Base-by-base conservation (phyloP, 2,888 invertebrate genomes). In the Melanchra persicariae region DNA sequence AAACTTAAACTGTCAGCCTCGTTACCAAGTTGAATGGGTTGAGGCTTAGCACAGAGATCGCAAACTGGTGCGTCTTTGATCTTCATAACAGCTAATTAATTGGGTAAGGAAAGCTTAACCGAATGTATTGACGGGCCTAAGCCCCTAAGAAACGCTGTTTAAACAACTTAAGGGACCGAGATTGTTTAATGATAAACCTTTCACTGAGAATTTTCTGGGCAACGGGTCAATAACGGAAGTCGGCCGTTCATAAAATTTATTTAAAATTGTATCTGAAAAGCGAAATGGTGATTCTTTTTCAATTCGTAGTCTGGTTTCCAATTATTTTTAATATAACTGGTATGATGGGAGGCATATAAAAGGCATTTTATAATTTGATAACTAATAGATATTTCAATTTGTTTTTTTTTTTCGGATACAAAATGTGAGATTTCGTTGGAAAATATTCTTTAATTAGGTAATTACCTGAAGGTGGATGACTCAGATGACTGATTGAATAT, bases 71-170 rank as follows among this genome's bases (percentile, higher is more conserved):
- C 85, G 86, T 88, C 93, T 94, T 94, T 94, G 94, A 95, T 95
- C 93, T 93, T 92, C 90, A 92, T 91, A 92, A 92, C 91, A 90
- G 91, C 92, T 94, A 93, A 94, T 94, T 94, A 93, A 94, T 93
- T 92, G 91, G 90, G 91, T 89, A 87, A 91, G 89, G 90, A 91
- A 92, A 91, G 90, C 92, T 93, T 92, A 92, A 89, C 89, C 82
- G 87, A 89, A 88, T 89, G 88, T 92, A 93, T 93, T 91, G 94
- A 92, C 90, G 90, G 90, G 85, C 79, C 81, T 77, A 82, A 85
- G 83, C 83, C 81, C 79, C 82, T 71, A 81, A 80, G 80, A 76
- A 82, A 70, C 81, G 75, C 75, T 81, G 80, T 79, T 85, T 85
- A 87, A 88, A 88, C 84, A 89, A 88, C 85, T 89, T 86, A 71